Base-by-base conservation (phyloP, 1,140 invertebrate species). In the Polyergus mexicanus region DNA sequence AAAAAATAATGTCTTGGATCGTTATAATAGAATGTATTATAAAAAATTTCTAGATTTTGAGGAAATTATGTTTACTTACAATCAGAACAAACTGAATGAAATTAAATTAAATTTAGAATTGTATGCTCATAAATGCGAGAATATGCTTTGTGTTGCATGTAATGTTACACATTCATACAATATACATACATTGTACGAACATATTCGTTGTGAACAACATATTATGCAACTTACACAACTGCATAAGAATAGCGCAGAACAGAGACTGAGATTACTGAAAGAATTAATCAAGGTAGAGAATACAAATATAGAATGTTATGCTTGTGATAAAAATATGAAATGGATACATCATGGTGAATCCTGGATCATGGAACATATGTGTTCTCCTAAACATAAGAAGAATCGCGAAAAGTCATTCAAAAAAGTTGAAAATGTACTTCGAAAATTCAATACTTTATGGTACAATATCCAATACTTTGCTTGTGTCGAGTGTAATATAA, bases 401-500 rank as follows among this genome's bases (percentile, higher is more conserved):
- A 68, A 25, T 22, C 19, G 58, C 41, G 8, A 75, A 35, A 35
- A 56, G 3, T 38, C 60, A 28, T 13, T 56, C 2, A 3, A 32
- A n/a, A 1, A 71, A 35, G 60, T 88, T 11, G 7, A 78, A 5
- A 10, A 65, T 38, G 71, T 89, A 85, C 91, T 89, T 86, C 86
- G 90, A 86, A 56, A 87, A 19, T 75, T 91, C 4, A 54, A 87
- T 47, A 85, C 66, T 28, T 91, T 85, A 60, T 91, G 87, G 86
- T 94, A 92, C 51, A 80, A 72, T 7, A 84, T 92, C 56, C 65
- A 84, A 10, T 86, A 60, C 19, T 89, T 65, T 38, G 44, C 60
- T 47, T 89, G 88, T 11, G 65, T 56, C 25, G 3, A 44, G 10
- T 94, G 93, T 60, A 7, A n/a, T 3, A 16, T 0, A 6, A 66